Percentiles rank a stretch among this genome's conserved stretches.
Evolutionary conservation across 1,140 invertebrate genomes (phyloP).

Genomic region (Tetramorium simillimum): DNA sequence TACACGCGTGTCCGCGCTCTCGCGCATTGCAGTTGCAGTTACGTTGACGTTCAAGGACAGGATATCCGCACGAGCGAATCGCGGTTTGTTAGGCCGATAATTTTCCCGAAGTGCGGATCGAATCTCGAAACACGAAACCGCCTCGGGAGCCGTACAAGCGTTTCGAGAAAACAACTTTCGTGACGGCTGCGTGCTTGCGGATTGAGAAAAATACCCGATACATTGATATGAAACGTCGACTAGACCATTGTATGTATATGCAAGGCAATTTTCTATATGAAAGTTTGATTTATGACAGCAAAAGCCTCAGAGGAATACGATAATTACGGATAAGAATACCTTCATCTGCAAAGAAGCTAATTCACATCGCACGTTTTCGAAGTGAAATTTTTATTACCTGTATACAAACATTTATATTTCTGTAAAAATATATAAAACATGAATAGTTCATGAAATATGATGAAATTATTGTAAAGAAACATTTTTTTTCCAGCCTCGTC

Average conservation of each 20-base stretch:
- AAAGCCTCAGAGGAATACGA: not conserved
- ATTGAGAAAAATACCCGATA: slow-evolving; percentile 14
- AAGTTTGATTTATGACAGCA: not conserved
- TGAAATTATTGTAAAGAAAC: not conserved
- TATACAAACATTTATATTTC: not conserved
- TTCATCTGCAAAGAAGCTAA: not conserved
- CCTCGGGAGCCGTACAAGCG: not conserved
- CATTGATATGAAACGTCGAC: not conserved
- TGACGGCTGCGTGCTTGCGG: not conserved
- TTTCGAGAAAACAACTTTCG: slow-evolving; percentile 10
- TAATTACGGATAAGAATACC: not conserved
- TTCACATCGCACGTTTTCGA: not conserved
- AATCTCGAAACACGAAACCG: slow-evolving; percentile 41
- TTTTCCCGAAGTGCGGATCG: slow-evolving; percentile 30
- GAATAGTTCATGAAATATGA: not conserved
- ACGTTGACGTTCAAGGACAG: slow-evolving; percentile 67
- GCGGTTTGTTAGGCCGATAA: slow-evolving; percentile 20
- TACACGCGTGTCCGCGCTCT: not conserved
- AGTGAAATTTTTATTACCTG: not conserved
- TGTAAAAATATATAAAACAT: not conserved
- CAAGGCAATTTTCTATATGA: not conserved
- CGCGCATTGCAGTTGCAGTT: not conserved
- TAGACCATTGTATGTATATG: not conserved
- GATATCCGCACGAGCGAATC: slow-evolving; percentile 56
- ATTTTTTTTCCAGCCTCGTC: not conserved